A percentile compares a stretch with the other conserved stretches of the same genome.
phyloP scores from a whole-genome alignment of 2,797 vertebrate genomes.

The Channa striata region DNA sequence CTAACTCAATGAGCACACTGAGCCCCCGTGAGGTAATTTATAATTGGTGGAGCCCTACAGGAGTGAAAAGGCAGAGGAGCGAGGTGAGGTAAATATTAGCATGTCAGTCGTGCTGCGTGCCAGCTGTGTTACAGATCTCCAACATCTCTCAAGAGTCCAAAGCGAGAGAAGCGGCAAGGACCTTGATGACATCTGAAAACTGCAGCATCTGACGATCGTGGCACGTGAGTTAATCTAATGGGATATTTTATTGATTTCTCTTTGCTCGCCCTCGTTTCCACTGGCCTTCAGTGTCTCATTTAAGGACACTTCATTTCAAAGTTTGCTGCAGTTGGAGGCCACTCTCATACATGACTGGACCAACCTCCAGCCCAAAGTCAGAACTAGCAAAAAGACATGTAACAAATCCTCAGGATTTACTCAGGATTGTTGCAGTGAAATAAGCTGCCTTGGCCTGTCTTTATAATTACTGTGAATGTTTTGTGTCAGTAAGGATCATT shows the following conservation, averaged over 20 bases:
- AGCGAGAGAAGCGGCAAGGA: background rate
- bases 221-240: conserved; percentile 1
- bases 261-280: background rate
- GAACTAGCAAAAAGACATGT: background rate
- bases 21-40: conserved; percentile 38
- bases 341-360: background rate
- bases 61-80: conserved; percentile 35
- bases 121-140: background rate
- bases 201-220: conserved; percentile 14
- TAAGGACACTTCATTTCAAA: background rate
- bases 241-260: conserved; percentile 30
- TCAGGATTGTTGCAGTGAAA: background rate
- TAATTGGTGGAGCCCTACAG: conserved; percentile 27
- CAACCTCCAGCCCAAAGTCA: background rate
- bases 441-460: background rate
- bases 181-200: conserved; percentile 14
- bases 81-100: conserved; percentile 42
- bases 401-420: background rate
- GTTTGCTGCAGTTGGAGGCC: background rate
- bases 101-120: conserved; percentile 18
- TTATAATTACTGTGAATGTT: too few relatives aligned
- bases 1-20: conserved; percentile 53
- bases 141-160: background rate
- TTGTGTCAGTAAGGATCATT: too few relatives aligned
- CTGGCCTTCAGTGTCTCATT: conserved; percentile 1